Base-by-base conservation (phyloP, 2,113 vertebrate genomes). In the Corvus hawaiiensis region DNA sequence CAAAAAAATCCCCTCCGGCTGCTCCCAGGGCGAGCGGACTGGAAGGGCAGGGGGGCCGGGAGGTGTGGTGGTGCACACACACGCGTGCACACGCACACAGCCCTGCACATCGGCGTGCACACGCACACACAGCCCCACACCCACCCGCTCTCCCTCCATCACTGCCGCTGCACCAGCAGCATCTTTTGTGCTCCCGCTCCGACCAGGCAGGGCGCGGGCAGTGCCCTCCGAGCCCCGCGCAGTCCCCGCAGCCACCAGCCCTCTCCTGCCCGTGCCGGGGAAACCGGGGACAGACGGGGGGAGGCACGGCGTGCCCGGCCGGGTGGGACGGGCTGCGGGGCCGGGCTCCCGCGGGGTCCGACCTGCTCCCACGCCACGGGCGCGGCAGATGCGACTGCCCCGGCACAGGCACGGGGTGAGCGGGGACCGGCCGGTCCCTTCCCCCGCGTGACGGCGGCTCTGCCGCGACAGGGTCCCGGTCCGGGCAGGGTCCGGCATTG, bases 111-210 rank as follows among this genome's bases (percentile, higher is more conserved):
- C 55, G 1, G 30, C 51, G 33, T 16, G 59, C 66, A 84, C 78
- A 55, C 66, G 37, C 80, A 43, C 80, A 78, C 64, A 73, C 68
- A 41, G 16, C 63, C 84, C 77, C 91, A 37, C 94, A 84, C 80
- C 73, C 93, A 86, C 28, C 68, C 58, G 28, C 55, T 63, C 90
- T 63, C 43, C 39, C 79, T 87, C 68, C 89, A 66, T 77, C 90
- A 11, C 4, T 43, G 76, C 44, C 12, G 35, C 86, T 56, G 83
- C 89, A 63, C 76, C 71, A 83, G 79, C 91, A 59, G 91, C 92
- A 94, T 72, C 95, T 95, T 96, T 87, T 95, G 92, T 95, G 93
- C 92, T 95, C 67, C 52, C 2, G 11, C 78, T 80, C 63, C 46
- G 41, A 66, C 30, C 78, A 26, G 66, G 79, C 52, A 32, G 72